These are phyloP conservation scores for Phrynocephalus vlangalii DNA, from an alignment of 2,797 vertebrate genomes.

Conservation along the genomic window DNA sequence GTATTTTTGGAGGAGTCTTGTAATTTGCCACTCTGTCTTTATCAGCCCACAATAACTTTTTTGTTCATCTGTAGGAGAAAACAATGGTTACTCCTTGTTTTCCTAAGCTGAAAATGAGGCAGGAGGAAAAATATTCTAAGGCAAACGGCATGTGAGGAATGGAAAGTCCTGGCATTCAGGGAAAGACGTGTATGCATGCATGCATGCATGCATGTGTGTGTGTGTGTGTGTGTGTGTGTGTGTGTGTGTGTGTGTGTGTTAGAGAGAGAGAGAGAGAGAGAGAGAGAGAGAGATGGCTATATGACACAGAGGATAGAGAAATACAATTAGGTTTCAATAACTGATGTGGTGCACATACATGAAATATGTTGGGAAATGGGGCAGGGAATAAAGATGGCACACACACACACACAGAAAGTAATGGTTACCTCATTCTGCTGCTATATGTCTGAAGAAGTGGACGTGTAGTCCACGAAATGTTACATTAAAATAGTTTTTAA, in stretches of 20 bases:
- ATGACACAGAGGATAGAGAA: constrained; percentile 75
- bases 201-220: not conserved
- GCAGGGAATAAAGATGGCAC: constrained; percentile 57
- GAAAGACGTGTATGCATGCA: not conserved
- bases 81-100: constrained; percentile 56
- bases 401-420: constrained; percentile 19
- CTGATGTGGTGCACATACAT: constrained; percentile 65
- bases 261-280: too few relatives aligned
- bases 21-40: constrained; percentile 63
- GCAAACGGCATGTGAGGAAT: constrained; percentile 75
- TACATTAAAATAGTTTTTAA: too few relatives aligned
- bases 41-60: constrained; percentile 58
- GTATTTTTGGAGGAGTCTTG: constrained; percentile 58
- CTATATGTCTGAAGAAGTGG: too few relatives aligned
- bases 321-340: constrained; percentile 80
- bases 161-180: constrained; percentile 70
- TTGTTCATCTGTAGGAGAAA: constrained; percentile 59
- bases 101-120: constrained; percentile 55
- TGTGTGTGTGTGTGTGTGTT: too few relatives aligned
- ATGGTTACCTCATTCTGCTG: too few relatives aligned
- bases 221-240: not conserved
- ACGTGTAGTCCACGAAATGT: too few relatives aligned
- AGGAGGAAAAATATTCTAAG: constrained; percentile 62
- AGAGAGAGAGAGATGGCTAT: constrained; percentile 67
- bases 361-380: constrained; percentile 61